These are phyloP conservation scores for Amphipoea lucens DNA, from an alignment of 2,888 invertebrate species.

Conservation along the genomic window DNA sequence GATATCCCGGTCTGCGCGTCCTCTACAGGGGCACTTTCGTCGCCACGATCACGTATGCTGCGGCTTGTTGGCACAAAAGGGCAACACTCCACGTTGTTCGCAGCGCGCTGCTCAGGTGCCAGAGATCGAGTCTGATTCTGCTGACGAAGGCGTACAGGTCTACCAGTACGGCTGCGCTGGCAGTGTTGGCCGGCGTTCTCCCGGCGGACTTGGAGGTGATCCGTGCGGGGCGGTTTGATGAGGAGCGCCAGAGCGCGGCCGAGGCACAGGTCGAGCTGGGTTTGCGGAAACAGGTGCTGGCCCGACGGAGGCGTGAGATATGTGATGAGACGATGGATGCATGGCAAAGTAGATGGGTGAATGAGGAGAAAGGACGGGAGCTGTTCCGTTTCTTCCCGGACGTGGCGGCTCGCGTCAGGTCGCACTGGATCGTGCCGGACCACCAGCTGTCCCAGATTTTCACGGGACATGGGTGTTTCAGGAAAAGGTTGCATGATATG, in stretches of 20 bases:
- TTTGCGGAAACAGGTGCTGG: not conserved
- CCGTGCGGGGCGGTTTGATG: not conserved
- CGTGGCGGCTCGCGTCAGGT: slow-evolving; percentile 45
- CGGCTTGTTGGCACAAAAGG: slow-evolving; percentile 7
- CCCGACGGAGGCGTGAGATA: not conserved
- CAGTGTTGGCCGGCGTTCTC: slow-evolving; percentile 12
- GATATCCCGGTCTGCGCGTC: slow-evolving; percentile 12
- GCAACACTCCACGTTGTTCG: slow-evolving; percentile 6
- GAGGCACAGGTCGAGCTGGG: not conserved
- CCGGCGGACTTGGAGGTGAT: slow-evolving; percentile 22
- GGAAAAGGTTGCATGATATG: slow-evolving; percentile 50
- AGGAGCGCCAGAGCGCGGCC: not conserved
- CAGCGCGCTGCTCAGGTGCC: slow-evolving; percentile 2
- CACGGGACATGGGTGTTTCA: slow-evolving; percentile 45
- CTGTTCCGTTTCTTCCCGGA: slow-evolving; percentile 63
- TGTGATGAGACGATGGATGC: not conserved
- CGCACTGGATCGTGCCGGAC: slow-evolving; percentile 53
- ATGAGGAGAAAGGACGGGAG: slow-evolving; percentile 31
- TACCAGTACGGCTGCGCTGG: slow-evolving; percentile 10
- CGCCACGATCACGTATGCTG: slow-evolving; percentile 32
- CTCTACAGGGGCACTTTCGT: slow-evolving; percentile 23
- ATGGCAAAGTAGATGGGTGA: slow-evolving; percentile 10
- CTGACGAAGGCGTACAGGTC: slow-evolving; percentile 13
- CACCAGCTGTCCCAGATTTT: slow-evolving; percentile 57
- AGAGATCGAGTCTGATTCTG: not conserved